Evolutionary conservation across 1,140 invertebrate species (phyloP), one percentile per base, ranked within the genome.

Genomic region (Ostrea denselamellosa): DNA sequence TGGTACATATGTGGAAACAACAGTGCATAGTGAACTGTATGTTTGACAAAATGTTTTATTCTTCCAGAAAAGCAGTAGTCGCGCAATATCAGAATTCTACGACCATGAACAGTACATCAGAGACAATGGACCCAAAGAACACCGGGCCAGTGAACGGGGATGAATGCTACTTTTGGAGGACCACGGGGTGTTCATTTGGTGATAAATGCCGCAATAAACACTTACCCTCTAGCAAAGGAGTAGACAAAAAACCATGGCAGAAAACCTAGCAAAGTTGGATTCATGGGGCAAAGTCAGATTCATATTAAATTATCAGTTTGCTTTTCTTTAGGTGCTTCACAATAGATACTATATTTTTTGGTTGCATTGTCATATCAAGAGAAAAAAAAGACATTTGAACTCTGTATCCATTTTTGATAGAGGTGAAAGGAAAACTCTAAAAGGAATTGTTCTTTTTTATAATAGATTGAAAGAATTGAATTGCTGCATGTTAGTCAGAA

Each of bases 161-260:
- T 88, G 95, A 95, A 90, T 96, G 95, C 88, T 95, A 95, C 91
- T 96, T 95, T 87, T 96, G 95, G 95, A 92, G 95, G 68, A 96
- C 95, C 19, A 95, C 95, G 54, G 95, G 95, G 51, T 96, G 95
- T 93, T 91, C 92, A 52, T 95, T 94, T 93, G 95, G 94, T 34
- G 93, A 93, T 84, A 92, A 93, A 62, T 96, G 95, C 90, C 93
- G 93, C 54, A 94, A 94, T 87, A 93, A 94, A 89, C 95, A 95
- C 90, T 85, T 95, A 77, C 94, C 94, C 56, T 91, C 94, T 62
- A 92, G 94, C 88, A 94, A 94, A 92, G 95, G 95, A 17, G 91
- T 95, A 71, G 95, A 95, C 91, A 93, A 90, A 89, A 95, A 95
- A 92, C 94, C 95, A n/a, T 95, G 95, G 95, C 95, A 95, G 28